phyloP scores from a whole-genome alignment of 2,113 vertebrate genomes.

The Panthera tigris region DNA sequence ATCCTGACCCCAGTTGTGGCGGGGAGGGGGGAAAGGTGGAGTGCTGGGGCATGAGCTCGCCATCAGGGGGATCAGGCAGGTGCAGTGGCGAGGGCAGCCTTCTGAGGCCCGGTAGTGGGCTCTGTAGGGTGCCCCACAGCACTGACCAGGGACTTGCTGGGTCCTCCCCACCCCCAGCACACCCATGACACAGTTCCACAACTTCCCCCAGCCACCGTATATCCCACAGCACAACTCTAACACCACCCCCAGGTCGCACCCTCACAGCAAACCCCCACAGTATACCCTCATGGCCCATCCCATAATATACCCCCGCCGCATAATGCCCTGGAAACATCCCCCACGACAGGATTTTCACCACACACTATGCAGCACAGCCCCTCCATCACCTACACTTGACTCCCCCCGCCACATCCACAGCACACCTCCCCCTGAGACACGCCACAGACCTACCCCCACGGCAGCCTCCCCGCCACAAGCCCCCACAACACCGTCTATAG shows the following conservation, averaged over 20 bases:
- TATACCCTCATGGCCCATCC: too few relatives aligned
- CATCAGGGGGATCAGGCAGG: background rate
- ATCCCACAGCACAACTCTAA: too few relatives aligned
- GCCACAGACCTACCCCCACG: background rate
- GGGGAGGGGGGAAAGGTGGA: background rate
- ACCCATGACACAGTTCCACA: background rate
- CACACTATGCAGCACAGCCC: fast-evolving
- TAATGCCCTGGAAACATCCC: background rate
- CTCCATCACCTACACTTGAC: background rate
- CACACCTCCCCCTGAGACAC: background rate
- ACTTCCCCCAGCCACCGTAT: too few relatives aligned
- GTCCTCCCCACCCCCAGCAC: background rate
- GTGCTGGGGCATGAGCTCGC: background rate
- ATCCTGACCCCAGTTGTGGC: background rate
- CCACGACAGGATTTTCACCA: background rate
- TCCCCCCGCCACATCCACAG: background rate
- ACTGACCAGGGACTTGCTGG: background rate
- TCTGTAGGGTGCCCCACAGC: background rate
- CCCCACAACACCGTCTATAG: background rate
- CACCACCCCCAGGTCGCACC: background rate
- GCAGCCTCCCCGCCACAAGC: background rate
- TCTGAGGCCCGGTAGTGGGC: background rate
- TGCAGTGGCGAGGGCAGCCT: background rate
- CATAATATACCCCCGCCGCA: background rate
- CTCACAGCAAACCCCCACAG: background rate